Percentiles rank a stretch among this genome's conserved stretches.
Evolutionary conservation across 1,140 invertebrate species (phyloP).

Genomic region (Aphelenchoides fujianensis): DNA sequence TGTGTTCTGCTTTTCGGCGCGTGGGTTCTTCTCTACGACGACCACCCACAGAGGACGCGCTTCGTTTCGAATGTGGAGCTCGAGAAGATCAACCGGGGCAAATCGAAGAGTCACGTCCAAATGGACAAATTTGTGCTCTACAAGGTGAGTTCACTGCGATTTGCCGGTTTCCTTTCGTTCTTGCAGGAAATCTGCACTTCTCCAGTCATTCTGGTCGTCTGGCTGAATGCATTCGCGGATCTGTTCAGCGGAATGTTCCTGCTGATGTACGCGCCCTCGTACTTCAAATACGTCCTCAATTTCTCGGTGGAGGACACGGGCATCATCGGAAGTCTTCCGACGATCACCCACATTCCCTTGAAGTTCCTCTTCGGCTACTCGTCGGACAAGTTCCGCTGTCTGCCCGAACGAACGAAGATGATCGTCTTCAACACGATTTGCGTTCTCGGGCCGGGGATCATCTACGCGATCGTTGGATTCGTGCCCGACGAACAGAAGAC

Average conservation of each 20-base stretch:
- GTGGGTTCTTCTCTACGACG: conserved; percentile 36
- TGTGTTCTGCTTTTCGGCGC: conserved; percentile 25
- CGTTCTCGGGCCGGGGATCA: too few relatives aligned
- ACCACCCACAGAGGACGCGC: conserved; percentile 27
- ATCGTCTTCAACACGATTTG: too few relatives aligned
- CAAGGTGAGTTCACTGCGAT: too few relatives aligned
- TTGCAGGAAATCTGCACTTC: conserved; percentile 10
- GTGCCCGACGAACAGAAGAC: too few relatives aligned
- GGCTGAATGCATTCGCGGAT: conserved; percentile 17
- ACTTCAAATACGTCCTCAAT: conserved; percentile 10
- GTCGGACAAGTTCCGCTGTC: too few relatives aligned
- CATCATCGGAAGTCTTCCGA: background rate
- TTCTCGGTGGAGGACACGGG: background rate
- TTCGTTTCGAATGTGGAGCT: conserved; percentile 32
- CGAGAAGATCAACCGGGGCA: conserved; percentile 29
- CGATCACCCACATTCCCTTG: conserved; percentile 7
- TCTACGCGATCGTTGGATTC: too few relatives aligned
- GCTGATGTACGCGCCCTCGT: conserved; percentile 1
- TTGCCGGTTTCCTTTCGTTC: too few relatives aligned
- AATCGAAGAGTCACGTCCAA: conserved; percentile 36
- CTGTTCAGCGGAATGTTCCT: background rate
- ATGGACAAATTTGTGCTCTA: conserved; percentile 40
- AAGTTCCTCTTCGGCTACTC: conserved; percentile 38
- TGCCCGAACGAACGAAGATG: too few relatives aligned
- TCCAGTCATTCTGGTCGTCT: background rate